Base-by-base conservation (phyloP, 2,888 invertebrate genomes). In the Synergus gifuensis region DNA sequence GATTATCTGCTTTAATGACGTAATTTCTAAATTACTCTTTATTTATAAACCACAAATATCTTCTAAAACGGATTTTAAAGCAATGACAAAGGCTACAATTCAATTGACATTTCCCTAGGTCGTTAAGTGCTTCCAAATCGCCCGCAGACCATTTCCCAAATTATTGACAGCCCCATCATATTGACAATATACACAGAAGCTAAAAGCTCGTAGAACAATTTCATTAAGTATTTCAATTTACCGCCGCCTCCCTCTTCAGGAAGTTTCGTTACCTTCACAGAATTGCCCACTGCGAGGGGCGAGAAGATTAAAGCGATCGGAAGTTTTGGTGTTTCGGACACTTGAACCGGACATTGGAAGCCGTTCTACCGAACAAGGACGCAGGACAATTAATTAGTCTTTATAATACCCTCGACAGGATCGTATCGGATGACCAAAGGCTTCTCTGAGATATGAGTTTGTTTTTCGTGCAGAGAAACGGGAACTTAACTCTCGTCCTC, bases 331-430 rank as follows among this genome's bases (percentile, higher is more conserved):
- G 83, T 84, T 83, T 84, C 81, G 78, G 81, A 82, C 82, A 80
- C 82, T 82, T 79, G 54, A 80, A 85, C 83, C 87, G 88, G 89
- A 89, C 89, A 89, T 89, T 87, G 87, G 87, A 88, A 87, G 87
- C 85, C 86, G 79, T 85, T 80, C 83, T 76, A 69, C 77, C 63
- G 76, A 83, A 79, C 83, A 82, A 83, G 81, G 81, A 84, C 86
- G 86, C 88, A 79, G 81, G 80, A 84, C 86, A 88, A 89, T 89
- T 88, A 88, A 89, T 87, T 89, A 86, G 82, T 80, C 81, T 84
- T 83, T 81, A 83, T 83, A 81, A 81, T 78, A 78, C 63, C 73
- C 76, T 60, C 79, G 77, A 76, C 16, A 58, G 60, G 40, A 9
- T 73, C n/a, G 54, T 54, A 54, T 73, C 73, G 16, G 16, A 73